Evolutionary conservation across 2,888 invertebrate species (phyloP).

Genomic region (Nephrotoma guestfalica): DNA sequence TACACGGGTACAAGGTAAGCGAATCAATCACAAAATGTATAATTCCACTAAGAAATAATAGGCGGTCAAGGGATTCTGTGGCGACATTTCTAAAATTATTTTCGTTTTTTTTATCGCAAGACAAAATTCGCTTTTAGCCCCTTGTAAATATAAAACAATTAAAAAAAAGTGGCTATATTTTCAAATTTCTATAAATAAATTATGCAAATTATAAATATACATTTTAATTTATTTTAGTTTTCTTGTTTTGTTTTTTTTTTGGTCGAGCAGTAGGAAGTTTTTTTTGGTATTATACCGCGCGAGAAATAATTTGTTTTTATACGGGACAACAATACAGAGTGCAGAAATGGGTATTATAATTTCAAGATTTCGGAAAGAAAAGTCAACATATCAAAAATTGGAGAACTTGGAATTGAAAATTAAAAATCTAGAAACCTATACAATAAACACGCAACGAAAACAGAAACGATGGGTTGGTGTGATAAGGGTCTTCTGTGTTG

Average conservation of each 20-base stretch:
- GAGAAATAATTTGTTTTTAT: not conserved
- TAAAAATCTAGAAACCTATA: slow-evolving; percentile 63
- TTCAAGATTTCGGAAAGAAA: slow-evolving; percentile 47
- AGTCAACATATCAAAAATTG: slow-evolving; percentile 37
- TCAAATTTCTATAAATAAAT: not conserved
- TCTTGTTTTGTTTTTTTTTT: not conserved
- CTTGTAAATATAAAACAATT: not conserved
- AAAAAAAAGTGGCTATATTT: not conserved
- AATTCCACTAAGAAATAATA: too few relatives aligned
- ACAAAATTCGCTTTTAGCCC: not conserved
- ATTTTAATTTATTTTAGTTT: not conserved
- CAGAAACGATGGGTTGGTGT: slow-evolving; percentile 71
- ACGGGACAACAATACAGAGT: not conserved
- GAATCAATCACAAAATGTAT: too few relatives aligned
- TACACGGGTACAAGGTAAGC: too few relatives aligned
- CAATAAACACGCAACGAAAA: slow-evolving; percentile 60
- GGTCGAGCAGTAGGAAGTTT: not conserved
- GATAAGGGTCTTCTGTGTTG: slow-evolving; percentile 54
- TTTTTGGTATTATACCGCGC: not conserved
- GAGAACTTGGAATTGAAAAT: slow-evolving; percentile 69
- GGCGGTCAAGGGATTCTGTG: too few relatives aligned
- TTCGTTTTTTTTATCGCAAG: not conserved
- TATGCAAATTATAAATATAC: not conserved
- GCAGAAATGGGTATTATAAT: slow-evolving; percentile 47
- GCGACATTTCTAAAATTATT: too few relatives aligned